These are phyloP conservation scores for Ceyx margarethae DNA, from an alignment of 2,113 vertebrate genomes.

Conservation along the genomic window DNA sequence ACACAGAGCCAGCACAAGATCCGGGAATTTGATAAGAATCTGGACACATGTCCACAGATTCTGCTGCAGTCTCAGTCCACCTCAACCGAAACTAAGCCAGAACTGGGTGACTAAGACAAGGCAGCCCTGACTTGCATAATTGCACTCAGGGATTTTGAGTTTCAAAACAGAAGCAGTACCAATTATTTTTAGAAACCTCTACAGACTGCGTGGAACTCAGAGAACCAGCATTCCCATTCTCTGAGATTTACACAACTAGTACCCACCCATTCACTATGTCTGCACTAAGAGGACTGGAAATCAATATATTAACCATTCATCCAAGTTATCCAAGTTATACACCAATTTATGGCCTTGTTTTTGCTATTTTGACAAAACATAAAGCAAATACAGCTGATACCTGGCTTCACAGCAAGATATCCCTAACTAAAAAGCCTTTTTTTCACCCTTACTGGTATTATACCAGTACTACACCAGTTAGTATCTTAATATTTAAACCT, in stretches of 20 bases:
- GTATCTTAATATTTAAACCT: not conserved
- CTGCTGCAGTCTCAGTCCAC: not conserved
- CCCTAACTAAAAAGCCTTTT: not conserved
- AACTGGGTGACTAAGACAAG: not conserved
- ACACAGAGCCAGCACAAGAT: not conserved
- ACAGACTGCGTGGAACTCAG: not conserved
- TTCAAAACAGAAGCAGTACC: not conserved
- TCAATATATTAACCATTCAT: rapidly evolving
- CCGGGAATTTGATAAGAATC: not conserved
- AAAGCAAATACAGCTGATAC: not conserved
- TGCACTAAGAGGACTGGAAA: not conserved
- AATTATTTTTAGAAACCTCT: not conserved
- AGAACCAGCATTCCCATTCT: not conserved
- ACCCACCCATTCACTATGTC: not conserved
- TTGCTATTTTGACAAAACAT: not conserved
- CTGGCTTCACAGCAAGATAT: not conserved
- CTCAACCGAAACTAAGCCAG: not conserved
- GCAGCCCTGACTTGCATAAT: not conserved
- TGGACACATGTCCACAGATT: not conserved
- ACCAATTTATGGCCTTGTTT: not conserved
- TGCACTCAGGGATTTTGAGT: not conserved
- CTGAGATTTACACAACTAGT: not conserved
- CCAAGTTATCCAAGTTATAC: not conserved
- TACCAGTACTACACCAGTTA: not conserved
- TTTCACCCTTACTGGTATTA: not conserved